These are phyloP conservation scores for Pica pica DNA, from an alignment of 2,113 vertebrate species.

Conservation along the genomic window DNA sequence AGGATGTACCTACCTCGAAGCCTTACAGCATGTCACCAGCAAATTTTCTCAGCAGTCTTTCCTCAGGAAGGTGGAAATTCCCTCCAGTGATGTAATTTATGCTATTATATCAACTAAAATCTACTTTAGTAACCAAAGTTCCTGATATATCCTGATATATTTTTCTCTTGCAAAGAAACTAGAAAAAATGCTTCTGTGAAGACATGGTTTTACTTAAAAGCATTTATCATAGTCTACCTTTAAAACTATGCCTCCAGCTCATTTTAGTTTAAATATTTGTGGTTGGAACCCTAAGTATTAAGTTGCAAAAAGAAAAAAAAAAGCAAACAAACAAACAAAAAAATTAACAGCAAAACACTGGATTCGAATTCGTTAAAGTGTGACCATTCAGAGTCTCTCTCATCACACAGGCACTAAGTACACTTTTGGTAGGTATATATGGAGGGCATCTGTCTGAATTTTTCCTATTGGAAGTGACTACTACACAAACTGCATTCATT, in stretches of 20 bases:
- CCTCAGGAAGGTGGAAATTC: not conserved
- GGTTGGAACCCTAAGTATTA: not conserved
- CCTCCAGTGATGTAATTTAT: not conserved
- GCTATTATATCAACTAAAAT: not conserved
- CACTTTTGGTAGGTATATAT: not conserved
- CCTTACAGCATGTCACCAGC: not conserved
- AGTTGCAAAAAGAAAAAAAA: not conserved
- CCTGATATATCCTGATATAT: not conserved
- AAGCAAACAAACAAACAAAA: too few species aligned
- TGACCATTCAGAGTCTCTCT: not conserved
- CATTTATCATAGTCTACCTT: not conserved
- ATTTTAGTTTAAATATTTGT: not conserved
- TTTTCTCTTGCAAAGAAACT: not conserved
- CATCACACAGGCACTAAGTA: not conserved
- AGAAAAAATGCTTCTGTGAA: not conserved
- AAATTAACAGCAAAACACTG: not conserved
- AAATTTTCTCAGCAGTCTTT: not conserved
- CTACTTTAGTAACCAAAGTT: not conserved
- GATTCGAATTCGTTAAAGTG: not conserved
- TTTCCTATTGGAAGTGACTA: not conserved
- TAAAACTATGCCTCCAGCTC: not conserved
- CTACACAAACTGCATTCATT: not conserved
- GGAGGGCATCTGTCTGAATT: not conserved
- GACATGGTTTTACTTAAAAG: not conserved
- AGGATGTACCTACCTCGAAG: not conserved